Evolutionary conservation across 2,888 invertebrate species (phyloP), one percentile per base, ranked within the genome.

Genomic region (Pterostichus madidus): DNA sequence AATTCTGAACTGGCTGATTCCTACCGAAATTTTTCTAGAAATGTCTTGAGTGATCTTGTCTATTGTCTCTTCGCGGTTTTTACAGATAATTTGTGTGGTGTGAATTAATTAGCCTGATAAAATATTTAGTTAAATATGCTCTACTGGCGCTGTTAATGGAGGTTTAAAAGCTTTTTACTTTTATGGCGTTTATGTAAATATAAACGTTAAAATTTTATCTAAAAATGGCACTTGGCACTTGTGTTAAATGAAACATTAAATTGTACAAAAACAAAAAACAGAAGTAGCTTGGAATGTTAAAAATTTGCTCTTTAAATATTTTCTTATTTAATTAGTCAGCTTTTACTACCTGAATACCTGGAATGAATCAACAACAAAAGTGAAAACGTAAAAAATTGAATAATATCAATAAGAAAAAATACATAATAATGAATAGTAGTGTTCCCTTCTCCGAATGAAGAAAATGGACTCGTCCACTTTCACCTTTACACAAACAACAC

Each of bases 161-260:
- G 4, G 52, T 75, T 75, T 52, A 52, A 75, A 31, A 52, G 35
- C 75, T 24, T 73, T 52, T 75, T 75, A 75, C 49, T 24, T 75
- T 75, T 75, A 75, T 52, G 75, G 39, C 31, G 75, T 49, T 49
- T 75, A 31, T 10, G 75, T 75, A 75, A 75, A 52, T 64, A 35
- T 13, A 39, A 71, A 39, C 68, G 39, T 71, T 44, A 59, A 32
- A 64, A n/a, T 31, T 71, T 71, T 71, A 71, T 71, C 68, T 71
- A 71, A 71, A 71, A 71, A 71, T 71, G 68, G 44, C 13, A 71
- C 39, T 71, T 71, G 68, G 15, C 68, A 71, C 68, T 71, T 44
- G 15, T 71, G 64, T 64, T 64, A 35, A 64, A 64, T 31, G 13
- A n/a, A 64, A 64, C 35, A 13, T 32, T 64, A 64, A 64, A 11